phyloP scores from a whole-genome alignment of 2,888 invertebrate genomes.

The Junonia oenone region DNA sequence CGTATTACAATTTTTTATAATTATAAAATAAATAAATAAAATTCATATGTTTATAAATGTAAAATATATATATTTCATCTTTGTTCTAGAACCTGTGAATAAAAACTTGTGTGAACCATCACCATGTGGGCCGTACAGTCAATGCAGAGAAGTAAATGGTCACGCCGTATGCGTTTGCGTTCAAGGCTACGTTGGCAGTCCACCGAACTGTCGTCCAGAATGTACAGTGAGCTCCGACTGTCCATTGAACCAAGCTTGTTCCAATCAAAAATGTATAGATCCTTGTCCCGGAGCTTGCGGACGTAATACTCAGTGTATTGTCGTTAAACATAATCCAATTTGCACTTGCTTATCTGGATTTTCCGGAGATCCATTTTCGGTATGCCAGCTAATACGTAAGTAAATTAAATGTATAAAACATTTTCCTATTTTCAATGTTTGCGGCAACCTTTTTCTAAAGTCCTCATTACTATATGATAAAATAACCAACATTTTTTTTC shows the following conservation, averaged over 20 bases:
- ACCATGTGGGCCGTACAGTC: constrained; percentile 85
- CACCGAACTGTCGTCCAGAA: constrained; percentile 88
- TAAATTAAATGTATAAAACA: constrained; percentile 21
- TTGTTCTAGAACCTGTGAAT: constrained; percentile 47
- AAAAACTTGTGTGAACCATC: constrained; percentile 61
- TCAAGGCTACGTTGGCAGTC: constrained; percentile 83
- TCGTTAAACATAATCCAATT: constrained; percentile 83
- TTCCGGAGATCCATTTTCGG: constrained; percentile 86
- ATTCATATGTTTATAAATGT: too few relatives aligned
- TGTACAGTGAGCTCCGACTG: constrained; percentile 89
- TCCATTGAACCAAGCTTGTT: constrained; percentile 83
- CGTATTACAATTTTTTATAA: too few relatives aligned
- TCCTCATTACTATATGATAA: too few relatives aligned
- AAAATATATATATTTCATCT: too few relatives aligned
- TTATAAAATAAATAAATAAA: too few relatives aligned
- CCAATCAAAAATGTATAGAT: constrained; percentile 86
- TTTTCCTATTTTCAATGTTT: too few relatives aligned
- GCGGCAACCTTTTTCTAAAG: too few relatives aligned
- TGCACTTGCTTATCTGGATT: constrained; percentile 82
- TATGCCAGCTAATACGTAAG: constrained; percentile 78
- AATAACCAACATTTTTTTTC: constrained; percentile 5
- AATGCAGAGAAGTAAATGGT: constrained; percentile 83
- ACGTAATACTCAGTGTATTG: constrained; percentile 76
- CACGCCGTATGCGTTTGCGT: constrained; percentile 87
- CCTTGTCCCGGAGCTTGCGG: constrained; percentile 89